Evolutionary conservation across 2,113 vertebrate species (phyloP).

Genomic region (Rousettus leschenaultii): DNA sequence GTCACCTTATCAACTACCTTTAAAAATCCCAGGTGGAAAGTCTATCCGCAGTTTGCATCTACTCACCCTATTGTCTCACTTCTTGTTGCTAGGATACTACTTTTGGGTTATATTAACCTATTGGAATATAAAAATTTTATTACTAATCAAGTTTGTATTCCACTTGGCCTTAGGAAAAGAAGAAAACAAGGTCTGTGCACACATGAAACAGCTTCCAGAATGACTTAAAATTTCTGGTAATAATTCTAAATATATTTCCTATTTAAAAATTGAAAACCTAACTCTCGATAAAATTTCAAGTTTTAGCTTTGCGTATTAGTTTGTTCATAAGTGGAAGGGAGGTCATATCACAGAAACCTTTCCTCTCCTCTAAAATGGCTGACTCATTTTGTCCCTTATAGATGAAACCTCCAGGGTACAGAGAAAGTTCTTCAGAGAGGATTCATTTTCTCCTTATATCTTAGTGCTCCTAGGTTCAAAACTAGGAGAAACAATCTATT

Average conservation of each 20-base stretch:
- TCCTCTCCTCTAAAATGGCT: not conserved
- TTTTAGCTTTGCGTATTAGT: not conserved
- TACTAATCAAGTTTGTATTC: slow-evolving; percentile 54
- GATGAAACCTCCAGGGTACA: not conserved
- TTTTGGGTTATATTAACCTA: not conserved
- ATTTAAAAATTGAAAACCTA: not conserved
- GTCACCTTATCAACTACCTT: not conserved
- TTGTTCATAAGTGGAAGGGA: not conserved
- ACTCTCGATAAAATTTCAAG: not conserved
- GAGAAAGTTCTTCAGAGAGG: not conserved
- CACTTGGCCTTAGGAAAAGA: slow-evolving; percentile 31
- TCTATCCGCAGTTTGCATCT: not conserved
- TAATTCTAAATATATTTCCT: slow-evolving; percentile 18
- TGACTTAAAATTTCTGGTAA: not conserved
- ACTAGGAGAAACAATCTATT: not conserved
- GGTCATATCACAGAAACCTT: not conserved
- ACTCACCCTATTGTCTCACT: not conserved
- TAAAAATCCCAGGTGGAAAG: not conserved
- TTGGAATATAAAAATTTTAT: slow-evolving; percentile 58
- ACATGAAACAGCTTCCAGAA: slow-evolving; percentile 3
- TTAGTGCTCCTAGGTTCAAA: not conserved
- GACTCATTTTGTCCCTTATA: not conserved
- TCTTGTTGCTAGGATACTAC: slow-evolving; percentile 67
- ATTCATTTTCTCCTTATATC: slow-evolving; percentile 1
- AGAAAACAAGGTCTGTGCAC: not conserved